Percentiles rank a stretch among this genome's conserved stretches.
Conservation (phyloP, 2,797 vertebrate species). For the Diglossa cyanea region DNA sequence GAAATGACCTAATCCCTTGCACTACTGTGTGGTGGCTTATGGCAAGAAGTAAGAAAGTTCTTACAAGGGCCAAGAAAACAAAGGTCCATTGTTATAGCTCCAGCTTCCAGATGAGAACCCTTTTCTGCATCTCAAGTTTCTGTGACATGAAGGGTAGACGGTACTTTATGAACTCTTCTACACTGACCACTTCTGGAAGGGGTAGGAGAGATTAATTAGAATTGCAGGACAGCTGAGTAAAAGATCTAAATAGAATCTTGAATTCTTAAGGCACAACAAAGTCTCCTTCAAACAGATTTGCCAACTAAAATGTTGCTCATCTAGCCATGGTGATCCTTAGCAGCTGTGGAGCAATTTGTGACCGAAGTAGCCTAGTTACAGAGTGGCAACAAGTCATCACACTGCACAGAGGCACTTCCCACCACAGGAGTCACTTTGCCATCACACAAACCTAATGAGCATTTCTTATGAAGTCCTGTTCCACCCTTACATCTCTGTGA, state of each 20-base stretch:
- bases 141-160: neutral
- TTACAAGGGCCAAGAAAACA: neutral
- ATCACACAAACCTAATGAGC: neutral
- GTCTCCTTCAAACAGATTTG: neutral
- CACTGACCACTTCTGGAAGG: neutral
- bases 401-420: neutral
- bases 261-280: neutral
- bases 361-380: neutral
- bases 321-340: neutral
- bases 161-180: neutral
- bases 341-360: neutral
- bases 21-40: conserved; percentile 4
- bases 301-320: neutral
- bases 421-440: neutral
- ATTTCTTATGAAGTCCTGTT: neutral
- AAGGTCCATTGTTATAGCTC: conserved; percentile 15
- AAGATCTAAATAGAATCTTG: neutral
- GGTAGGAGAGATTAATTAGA: neutral
- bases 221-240: neutral
- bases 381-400: neutral
- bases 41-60: conserved; percentile 37
- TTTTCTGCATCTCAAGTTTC: neutral
- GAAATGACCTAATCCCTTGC: conserved; percentile 58
- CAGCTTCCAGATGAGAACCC: neutral
- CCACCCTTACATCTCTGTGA: neutral